phyloP scores from a whole-genome alignment of 92 coral and sea anemone species.

The Zoanthus sansibaricus region DNA sequence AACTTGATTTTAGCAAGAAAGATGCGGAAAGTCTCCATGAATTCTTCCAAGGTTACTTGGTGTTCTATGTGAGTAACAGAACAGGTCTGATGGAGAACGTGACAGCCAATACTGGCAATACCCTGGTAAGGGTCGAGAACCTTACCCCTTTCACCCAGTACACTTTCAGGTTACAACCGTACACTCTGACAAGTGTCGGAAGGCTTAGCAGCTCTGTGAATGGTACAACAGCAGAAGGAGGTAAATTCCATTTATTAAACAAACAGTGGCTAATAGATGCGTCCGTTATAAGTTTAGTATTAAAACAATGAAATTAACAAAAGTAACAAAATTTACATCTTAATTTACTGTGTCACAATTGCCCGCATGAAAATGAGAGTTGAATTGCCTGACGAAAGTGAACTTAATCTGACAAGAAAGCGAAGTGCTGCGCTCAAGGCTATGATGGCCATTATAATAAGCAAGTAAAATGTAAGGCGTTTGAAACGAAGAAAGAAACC shows the following conservation, averaged over 20 bases:
- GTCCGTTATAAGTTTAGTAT: too few relatives aligned
- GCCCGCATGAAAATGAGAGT: too few relatives aligned
- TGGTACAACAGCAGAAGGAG: constrained; percentile 29
- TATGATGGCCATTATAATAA: too few relatives aligned
- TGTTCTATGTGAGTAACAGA: constrained; percentile 16
- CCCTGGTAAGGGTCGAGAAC: neutral
- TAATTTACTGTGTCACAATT: too few relatives aligned
- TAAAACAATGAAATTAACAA: too few relatives aligned
- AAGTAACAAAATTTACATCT: too few relatives aligned
- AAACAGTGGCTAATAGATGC: too few relatives aligned
- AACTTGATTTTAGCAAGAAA: neutral
- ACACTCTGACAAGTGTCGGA: neutral
- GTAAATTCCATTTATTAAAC: neutral
- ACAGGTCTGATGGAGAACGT: constrained; percentile 18
- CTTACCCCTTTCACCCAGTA: constrained; percentile 1
- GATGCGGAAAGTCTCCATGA: neutral
- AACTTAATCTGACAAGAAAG: too few relatives aligned
- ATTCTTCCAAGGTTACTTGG: constrained; percentile 20
- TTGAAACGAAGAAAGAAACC: too few relatives aligned
- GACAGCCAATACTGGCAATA: neutral
- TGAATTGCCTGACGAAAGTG: too few relatives aligned
- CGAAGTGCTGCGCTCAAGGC: too few relatives aligned
- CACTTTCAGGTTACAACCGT: constrained; percentile 12
- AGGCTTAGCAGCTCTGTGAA: constrained; percentile 2
- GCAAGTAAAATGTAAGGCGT: too few relatives aligned